These are phyloP conservation scores for Trogon melanurus DNA, from an alignment of 2,113 vertebrate species.

Conservation along the genomic window DNA sequence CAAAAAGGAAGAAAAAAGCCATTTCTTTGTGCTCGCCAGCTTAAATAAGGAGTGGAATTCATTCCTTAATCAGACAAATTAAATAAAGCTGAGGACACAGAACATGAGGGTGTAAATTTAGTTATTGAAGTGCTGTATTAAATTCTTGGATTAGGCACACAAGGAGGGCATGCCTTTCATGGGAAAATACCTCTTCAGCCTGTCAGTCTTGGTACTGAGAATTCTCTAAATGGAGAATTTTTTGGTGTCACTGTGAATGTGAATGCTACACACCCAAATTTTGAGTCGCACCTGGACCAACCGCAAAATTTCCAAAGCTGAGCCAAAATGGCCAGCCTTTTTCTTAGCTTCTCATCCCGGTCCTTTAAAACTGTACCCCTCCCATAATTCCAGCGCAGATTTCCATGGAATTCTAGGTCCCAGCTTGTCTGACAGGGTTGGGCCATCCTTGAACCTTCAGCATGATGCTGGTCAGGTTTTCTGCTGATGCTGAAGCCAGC, in stretches of 20 bases:
- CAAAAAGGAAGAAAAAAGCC: not conserved
- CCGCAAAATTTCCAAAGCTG: not conserved
- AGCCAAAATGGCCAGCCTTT: not conserved
- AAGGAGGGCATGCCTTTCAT: constrained; percentile 21
- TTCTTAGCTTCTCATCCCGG: not conserved
- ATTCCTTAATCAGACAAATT: constrained; percentile 25
- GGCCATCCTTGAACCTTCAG: not conserved
- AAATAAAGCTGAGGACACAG: constrained; percentile 36
- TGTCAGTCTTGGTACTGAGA: not conserved
- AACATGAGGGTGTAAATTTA: constrained; percentile 53
- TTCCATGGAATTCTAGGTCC: not conserved
- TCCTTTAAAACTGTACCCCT: not conserved
- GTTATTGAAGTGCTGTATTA: constrained; percentile 50
- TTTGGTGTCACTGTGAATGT: not conserved
- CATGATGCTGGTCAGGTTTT: not conserved
- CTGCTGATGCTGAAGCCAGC: not conserved
- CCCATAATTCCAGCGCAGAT: not conserved
- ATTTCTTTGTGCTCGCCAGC: not conserved
- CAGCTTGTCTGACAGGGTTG: not conserved
- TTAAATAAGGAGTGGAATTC: constrained; percentile 31
- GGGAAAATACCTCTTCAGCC: constrained; percentile 16
- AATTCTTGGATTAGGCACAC: constrained; percentile 47
- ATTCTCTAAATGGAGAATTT: not conserved
- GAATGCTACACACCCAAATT: not conserved
- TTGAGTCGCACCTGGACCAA: not conserved